Conservation (phyloP, 2,113 vertebrate species). For the Megaceryle maxima region DNA sequence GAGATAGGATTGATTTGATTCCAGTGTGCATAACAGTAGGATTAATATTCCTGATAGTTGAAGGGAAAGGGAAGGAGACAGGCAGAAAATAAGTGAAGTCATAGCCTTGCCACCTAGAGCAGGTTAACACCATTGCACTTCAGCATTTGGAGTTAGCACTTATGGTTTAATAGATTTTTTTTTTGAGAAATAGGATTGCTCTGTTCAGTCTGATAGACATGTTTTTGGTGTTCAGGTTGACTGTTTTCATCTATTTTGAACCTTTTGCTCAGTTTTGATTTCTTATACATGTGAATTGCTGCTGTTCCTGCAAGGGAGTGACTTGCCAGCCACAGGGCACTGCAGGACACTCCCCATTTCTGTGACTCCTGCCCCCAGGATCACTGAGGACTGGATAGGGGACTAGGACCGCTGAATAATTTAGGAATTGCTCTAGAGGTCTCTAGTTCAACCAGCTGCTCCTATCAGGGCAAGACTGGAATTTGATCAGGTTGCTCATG, state of each 20-base stretch:
- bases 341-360: neutral
- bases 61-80: neutral
- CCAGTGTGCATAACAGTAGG: neutral
- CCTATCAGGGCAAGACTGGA: neutral
- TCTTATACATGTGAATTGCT: neutral
- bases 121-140: neutral
- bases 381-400: neutral
- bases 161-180: neutral
- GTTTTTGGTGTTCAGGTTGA: neutral
- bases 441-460: neutral
- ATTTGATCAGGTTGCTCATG: neutral
- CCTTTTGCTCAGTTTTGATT: neutral
- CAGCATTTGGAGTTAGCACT: neutral
- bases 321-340: neutral
- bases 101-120: neutral
- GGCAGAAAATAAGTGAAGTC: neutral
- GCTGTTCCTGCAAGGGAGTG: neutral
- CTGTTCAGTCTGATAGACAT: neutral
- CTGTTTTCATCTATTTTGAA: neutral
- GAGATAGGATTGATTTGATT: neutral
- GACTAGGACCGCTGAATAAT: neutral
- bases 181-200: neutral
- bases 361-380: neutral
- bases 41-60: neutral
- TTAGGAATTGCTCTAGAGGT: neutral